phyloP scores from a whole-genome alignment of 2,797 vertebrate species.

The Yasuhikotakia modesta region DNA sequence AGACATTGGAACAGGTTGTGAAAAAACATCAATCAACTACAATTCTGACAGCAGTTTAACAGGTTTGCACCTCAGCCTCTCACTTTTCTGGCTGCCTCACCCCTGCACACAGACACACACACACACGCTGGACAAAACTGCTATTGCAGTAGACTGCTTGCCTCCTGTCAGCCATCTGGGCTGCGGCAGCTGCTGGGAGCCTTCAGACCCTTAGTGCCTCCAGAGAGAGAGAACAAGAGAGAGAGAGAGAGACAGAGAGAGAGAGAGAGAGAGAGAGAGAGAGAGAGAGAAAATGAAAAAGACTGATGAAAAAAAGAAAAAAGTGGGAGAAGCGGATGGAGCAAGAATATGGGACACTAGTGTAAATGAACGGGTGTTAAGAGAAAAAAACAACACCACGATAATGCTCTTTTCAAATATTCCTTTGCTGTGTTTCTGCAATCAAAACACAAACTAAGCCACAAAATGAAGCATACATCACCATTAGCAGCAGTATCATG shows the following conservation, averaged over 20 bases:
- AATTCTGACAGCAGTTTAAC: conserved; percentile 8
- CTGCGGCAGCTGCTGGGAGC: conserved; percentile 45
- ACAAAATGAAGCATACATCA: conserved; percentile 19
- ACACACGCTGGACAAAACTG: conserved; percentile 34
- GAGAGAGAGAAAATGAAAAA: background rate
- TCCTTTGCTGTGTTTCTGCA: conserved; percentile 5
- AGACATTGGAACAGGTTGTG: no score
- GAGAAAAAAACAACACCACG: background rate
- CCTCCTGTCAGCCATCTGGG: conserved; percentile 53
- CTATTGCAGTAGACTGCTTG: conserved; percentile 36
- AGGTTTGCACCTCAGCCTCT: background rate
- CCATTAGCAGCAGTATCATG: conserved; percentile 23
- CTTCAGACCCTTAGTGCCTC: conserved; percentile 21
- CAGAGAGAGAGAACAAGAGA: conserved; percentile 23
- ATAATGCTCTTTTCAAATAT: conserved; percentile 21
- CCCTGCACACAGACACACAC: conserved; percentile 51
- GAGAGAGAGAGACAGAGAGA: background rate
- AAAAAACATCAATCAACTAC: background rate
- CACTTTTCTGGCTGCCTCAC: conserved; percentile 1
- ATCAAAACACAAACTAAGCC: conserved; percentile 25
- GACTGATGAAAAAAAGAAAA: background rate
- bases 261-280: conserved; percentile 20
- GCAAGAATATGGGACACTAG: conserved; percentile 21
- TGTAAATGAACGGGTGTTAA: conserved; percentile 7
- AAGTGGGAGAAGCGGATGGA: conserved; percentile 9